Evolutionary conservation across 2,888 invertebrate species (phyloP).

Genomic region (Tinea semifulvella): DNA sequence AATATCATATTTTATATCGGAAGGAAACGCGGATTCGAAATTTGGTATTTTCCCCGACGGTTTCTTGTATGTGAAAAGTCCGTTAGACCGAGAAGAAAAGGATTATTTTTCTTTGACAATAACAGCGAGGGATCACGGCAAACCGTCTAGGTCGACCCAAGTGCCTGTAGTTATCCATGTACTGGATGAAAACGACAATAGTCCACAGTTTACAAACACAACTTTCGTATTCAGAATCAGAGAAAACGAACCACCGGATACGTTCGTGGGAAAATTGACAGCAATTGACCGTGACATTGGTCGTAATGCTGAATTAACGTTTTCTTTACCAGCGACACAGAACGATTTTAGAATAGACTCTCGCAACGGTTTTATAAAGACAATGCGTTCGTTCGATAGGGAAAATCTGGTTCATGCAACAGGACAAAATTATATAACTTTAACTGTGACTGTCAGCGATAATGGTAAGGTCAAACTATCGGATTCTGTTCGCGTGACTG

Average conservation of each 20-base stretch:
- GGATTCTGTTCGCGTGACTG: slow-evolving; percentile 88
- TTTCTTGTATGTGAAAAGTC: slow-evolving; percentile 84
- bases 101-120: slow-evolving; percentile 93
- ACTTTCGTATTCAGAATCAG: slow-evolving; percentile 91
- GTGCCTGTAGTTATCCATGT: slow-evolving; percentile 93
- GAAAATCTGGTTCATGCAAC: slow-evolving; percentile 82
- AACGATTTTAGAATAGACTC: slow-evolving; percentile 88
- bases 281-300: slow-evolving; percentile 93
- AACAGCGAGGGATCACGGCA: slow-evolving; percentile 82
- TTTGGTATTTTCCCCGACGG: slow-evolving; percentile 98
- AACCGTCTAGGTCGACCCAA: slow-evolving; percentile 79
- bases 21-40: slow-evolving; percentile 85
- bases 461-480: slow-evolving; percentile 79
- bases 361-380: slow-evolving; percentile 90
- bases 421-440: slow-evolving; percentile 80
- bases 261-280: slow-evolving; percentile 90
- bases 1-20: slow-evolving; percentile 82
- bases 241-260: slow-evolving; percentile 88
- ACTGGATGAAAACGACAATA: slow-evolving; percentile 96
- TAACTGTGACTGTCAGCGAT: slow-evolving; percentile 88
- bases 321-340: slow-evolving; percentile 77
- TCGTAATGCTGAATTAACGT: slow-evolving; percentile 89
- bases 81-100: slow-evolving; percentile 87
- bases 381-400: slow-evolving; percentile 86
- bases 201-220: slow-evolving; percentile 89